phyloP scores from a whole-genome alignment of 2,113 vertebrate genomes.

The Amblyornis subalaris region DNA sequence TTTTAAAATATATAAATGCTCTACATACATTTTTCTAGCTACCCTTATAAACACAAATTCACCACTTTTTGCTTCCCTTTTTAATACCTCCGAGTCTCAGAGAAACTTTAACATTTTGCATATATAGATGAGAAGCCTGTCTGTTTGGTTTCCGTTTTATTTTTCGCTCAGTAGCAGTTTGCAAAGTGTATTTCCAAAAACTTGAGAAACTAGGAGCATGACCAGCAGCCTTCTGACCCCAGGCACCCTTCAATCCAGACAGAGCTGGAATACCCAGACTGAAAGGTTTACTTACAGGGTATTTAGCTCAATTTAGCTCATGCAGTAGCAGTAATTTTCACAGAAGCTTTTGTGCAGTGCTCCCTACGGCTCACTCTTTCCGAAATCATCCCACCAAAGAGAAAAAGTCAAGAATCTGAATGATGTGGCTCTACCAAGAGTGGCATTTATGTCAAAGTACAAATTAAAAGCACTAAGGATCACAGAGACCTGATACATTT shows the following conservation, averaged over 20 bases:
- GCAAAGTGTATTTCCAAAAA: background rate
- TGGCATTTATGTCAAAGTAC: background rate
- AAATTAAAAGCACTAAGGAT: conserved; percentile 23
- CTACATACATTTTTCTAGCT: background rate
- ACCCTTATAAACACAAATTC: background rate
- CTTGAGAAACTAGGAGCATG: background rate
- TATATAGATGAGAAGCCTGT: background rate
- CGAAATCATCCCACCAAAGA: background rate
- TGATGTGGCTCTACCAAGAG: background rate
- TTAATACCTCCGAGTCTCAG: background rate
- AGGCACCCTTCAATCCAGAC: background rate
- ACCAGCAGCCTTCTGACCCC: background rate
- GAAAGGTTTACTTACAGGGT: background rate
- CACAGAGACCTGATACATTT: background rate
- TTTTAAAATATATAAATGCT: background rate
- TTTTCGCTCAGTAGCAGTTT: background rate
- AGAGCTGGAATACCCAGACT: background rate
- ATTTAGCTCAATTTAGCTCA: background rate
- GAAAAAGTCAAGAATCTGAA: background rate
- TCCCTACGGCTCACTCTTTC: background rate
- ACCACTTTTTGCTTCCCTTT: background rate
- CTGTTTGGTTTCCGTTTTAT: background rate
- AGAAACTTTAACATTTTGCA: background rate
- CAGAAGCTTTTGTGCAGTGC: background rate
- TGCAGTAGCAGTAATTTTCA: background rate